Conservation (phyloP, 2,888 invertebrate species). For the Luperina nickerlii region DNA sequence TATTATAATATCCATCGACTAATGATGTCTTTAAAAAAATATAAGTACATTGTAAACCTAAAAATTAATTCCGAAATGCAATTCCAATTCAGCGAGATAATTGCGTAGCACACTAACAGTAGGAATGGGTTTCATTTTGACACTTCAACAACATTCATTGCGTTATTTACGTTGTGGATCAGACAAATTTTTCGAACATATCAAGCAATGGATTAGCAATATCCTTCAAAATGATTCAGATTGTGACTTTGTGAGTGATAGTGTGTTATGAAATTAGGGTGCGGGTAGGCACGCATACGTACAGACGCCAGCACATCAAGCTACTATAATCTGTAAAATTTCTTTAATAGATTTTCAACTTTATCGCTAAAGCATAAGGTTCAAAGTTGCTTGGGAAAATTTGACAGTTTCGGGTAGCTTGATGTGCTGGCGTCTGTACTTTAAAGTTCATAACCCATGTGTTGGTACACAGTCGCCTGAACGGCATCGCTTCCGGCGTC, state of each 20-base stretch:
- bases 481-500: slow-evolving; percentile 93
- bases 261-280: neutral
- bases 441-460: slow-evolving; percentile 17
- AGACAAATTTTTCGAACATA: too few relatives aligned
- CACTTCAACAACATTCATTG: too few relatives aligned
- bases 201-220: neutral
- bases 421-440: neutral
- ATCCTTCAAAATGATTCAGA: neutral
- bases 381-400: too few relatives aligned
- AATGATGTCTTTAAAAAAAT: neutral
- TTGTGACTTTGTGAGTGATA: neutral
- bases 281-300: neutral
- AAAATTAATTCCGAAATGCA: neutral
- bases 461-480: slow-evolving; percentile 90
- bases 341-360: too few relatives aligned
- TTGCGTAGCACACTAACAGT: too few relatives aligned
- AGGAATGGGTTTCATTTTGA: too few relatives aligned
- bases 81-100: neutral
- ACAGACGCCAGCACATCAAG: too few relatives aligned
- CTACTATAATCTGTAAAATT: too few relatives aligned
- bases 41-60: too few relatives aligned
- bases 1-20: neutral
- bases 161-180: too few relatives aligned
- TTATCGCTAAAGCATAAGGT: too few relatives aligned
- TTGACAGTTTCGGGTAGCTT: too few relatives aligned